Base-by-base conservation (phyloP, 2,888 invertebrate species). In the Oxycera nigricornis region DNA sequence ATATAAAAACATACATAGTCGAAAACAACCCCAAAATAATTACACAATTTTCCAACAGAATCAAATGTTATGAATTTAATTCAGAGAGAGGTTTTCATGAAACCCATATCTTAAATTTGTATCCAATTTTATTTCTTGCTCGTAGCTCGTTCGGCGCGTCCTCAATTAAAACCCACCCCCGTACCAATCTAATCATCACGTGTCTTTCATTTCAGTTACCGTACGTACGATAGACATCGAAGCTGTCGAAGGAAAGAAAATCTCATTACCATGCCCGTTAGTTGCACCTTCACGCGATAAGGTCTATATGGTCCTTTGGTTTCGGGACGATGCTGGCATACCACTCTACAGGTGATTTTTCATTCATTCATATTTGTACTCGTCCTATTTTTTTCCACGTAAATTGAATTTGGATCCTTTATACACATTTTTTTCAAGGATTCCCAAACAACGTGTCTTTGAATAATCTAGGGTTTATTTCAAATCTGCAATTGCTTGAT, bases 271-370 rank as follows among this genome's bases (percentile, higher is more conserved):
- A 9, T 94, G 94, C 84, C 92, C 93, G 86, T 91, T 94, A 73
- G 90, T 90, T 75, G 91, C 93, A 14, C 90, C 91, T 28, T 90
- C 90, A 80, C 90, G 91, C 82, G 94, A 94, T 86, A 92, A 91
- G 82, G 91, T 93, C 75, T 91, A 92, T 86, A 93, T 94, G 92
- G 93, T 94, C 73, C 91, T 94, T 84, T 94, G 94, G 94, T 94
- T 93, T 86, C 89, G 91, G 79, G 91, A 92, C 80, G 92, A 92
- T 79, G 91, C 91, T 50, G 93, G 92, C 46, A 91, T 91, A 79
- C 93, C 94, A 3, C 87, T 94, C 52, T 94, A 94, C 88, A 93
- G 93, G 94, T 94, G 55, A 68, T 20, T 65, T 17, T 46, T 46
- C 11, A 65, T 65, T 22, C 17, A 50, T 26, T 50, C 35, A 28